phyloP scores from a whole-genome alignment of 2,888 invertebrate species.

The Hemaris fuciformis region DNA sequence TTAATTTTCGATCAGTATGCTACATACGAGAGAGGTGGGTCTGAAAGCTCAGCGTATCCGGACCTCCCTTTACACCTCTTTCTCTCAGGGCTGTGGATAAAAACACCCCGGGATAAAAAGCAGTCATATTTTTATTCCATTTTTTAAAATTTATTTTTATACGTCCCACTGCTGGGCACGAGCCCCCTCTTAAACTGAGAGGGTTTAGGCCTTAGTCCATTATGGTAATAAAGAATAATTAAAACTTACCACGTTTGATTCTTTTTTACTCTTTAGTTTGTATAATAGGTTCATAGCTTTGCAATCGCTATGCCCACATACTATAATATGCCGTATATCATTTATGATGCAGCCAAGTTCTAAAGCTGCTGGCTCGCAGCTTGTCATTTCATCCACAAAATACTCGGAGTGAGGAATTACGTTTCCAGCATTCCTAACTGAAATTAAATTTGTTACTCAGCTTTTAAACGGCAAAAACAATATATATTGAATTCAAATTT shows the following conservation, averaged over 20 bases:
- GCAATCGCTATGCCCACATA: constrained; percentile 99
- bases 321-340: constrained; percentile 94
- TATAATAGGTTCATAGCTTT: constrained; percentile 98
- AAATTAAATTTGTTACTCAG: constrained; percentile 28
- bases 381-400: constrained; percentile 92
- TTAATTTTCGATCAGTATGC: too few relatives aligned
- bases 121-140: too few relatives aligned
- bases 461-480: constrained; percentile 13
- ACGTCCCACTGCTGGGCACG: too few relatives aligned
- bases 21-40: too few relatives aligned
- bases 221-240: too few relatives aligned
- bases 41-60: too few relatives aligned
- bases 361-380: constrained; percentile 97
- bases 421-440: constrained; percentile 98
- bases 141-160: too few relatives aligned
- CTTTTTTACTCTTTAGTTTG: constrained; percentile 88
- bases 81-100: too few relatives aligned
- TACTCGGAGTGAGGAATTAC: constrained; percentile 95
- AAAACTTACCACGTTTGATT: constrained; percentile 77
- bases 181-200: too few relatives aligned
- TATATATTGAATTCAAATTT: constrained; percentile 2
- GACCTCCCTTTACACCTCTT: too few relatives aligned
- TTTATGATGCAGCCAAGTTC: constrained; percentile 97
- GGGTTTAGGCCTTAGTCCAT: too few relatives aligned
- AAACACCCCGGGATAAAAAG: too few relatives aligned